Conservation (phyloP, 2,888 invertebrate species). For the Aspidiotus destructor region DNA sequence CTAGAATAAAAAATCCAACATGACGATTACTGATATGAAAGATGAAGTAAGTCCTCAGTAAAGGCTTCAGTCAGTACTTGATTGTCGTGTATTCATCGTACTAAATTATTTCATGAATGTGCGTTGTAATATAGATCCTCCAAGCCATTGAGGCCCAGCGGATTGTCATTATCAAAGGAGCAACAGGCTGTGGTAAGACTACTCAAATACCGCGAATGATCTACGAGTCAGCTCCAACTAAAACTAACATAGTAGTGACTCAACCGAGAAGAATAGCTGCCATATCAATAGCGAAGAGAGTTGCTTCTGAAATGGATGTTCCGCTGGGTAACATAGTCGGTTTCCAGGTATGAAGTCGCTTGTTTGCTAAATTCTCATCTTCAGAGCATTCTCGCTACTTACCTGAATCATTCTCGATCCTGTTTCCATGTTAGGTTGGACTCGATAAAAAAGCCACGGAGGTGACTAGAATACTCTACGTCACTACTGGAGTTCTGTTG, state of each 20-base stretch:
- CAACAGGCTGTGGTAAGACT: slow-evolving; percentile 92
- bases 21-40: too few species aligned
- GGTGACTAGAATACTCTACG: slow-evolving; percentile 73
- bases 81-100: too few species aligned
- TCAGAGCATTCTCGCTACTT: neutral
- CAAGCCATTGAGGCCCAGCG: slow-evolving; percentile 55
- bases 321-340: slow-evolving; percentile 72
- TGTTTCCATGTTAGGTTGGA: slow-evolving; percentile 15
- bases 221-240: slow-evolving; percentile 61
- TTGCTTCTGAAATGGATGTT: slow-evolving; percentile 76
- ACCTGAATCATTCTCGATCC: neutral
- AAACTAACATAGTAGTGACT: slow-evolving; percentile 75
- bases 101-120: too few species aligned
- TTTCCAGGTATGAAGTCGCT: slow-evolving; percentile 57
- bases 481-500: slow-evolving; percentile 80
- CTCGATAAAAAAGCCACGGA: slow-evolving; percentile 48
- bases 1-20: too few species aligned
- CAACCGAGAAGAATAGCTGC: slow-evolving; percentile 92
- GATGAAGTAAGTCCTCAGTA: too few species aligned
- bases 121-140: slow-evolving; percentile 50
- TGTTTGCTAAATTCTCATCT: too few species aligned
- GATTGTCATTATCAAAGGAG: slow-evolving; percentile 78
- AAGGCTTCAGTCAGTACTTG: too few species aligned
- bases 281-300: slow-evolving; percentile 74
- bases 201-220: slow-evolving; percentile 89